Conservation (phyloP, 2,113 vertebrate genomes). For the Zingel zingel region DNA sequence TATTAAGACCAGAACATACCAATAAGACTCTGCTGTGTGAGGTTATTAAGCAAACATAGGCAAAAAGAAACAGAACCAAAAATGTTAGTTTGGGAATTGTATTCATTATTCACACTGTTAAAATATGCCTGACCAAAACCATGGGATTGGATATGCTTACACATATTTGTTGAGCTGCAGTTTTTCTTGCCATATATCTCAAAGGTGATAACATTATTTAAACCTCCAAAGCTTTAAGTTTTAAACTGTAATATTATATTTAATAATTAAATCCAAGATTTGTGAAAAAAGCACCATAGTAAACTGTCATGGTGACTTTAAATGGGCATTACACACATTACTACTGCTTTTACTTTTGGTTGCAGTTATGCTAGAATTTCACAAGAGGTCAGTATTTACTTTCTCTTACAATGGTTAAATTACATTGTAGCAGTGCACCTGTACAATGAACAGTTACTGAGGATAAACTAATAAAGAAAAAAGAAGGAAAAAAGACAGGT, state of each 20-base stretch:
- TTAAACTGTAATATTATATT: background rate
- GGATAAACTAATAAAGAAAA: too few relatives aligned
- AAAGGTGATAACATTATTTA: background rate
- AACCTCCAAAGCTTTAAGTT: background rate
- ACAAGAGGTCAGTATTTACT: slow-evolving; percentile 73
- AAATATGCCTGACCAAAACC: background rate
- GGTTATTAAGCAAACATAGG: background rate
- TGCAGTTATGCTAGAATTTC: slow-evolving; percentile 47
- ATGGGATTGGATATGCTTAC: background rate
- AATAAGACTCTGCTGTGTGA: background rate
- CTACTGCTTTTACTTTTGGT: background rate
- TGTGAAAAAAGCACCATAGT: background rate
- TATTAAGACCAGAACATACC: slow-evolving; percentile 44
- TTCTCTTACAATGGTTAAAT: slow-evolving; percentile 1
- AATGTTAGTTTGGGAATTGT: background rate
- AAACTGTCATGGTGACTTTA: background rate
- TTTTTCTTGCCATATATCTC: too few relatives aligned
- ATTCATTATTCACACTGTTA: background rate
- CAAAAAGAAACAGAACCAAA: background rate
- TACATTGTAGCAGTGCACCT: too few relatives aligned
- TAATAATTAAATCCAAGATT: background rate
- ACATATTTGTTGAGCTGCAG: background rate
- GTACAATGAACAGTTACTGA: too few relatives aligned
- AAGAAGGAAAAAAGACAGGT: too few relatives aligned
- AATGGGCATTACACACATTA: background rate